Percentiles rank a stretch among this genome's conserved stretches.
Conservation (phyloP, 2,888 invertebrate genomes). For the Tyria jacobaeae region DNA sequence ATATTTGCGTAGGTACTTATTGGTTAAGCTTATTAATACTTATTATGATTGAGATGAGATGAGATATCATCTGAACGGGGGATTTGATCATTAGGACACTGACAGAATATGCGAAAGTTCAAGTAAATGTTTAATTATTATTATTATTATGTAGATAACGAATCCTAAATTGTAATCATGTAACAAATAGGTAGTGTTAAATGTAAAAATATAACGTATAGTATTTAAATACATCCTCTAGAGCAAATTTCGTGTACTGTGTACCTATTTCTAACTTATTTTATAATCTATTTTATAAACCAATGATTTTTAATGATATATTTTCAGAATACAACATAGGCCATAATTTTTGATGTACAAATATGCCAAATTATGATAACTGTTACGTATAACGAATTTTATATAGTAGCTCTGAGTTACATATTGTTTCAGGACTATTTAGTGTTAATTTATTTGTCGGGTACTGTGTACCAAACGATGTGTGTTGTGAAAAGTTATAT, state of each 20-base stretch:
- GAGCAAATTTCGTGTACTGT: constrained; percentile 68
- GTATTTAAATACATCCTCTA: constrained; percentile 71
- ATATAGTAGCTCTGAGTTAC: constrained; percentile 57
- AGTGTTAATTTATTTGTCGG: constrained; percentile 37
- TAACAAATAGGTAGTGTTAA: constrained; percentile 77
- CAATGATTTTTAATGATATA: constrained; percentile 56
- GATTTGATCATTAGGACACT: constrained; percentile 19
- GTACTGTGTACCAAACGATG: constrained; percentile 36
- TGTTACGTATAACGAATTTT: constrained; percentile 51
- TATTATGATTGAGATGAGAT: constrained; percentile 28
- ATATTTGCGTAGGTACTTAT: constrained; percentile 53
- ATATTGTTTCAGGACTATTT: constrained; percentile 39
- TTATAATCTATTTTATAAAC: constrained; percentile 62
- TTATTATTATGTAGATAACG: constrained; percentile 72
- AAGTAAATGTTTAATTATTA: constrained; percentile 53
- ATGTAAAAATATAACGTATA: constrained; percentile 73
- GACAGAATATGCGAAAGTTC: constrained; percentile 34
- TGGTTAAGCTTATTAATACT: constrained; percentile 36
- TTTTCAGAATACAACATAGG: constrained; percentile 63
- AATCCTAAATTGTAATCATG: constrained; percentile 72
- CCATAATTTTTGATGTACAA: constrained; percentile 68
- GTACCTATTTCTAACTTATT: constrained; percentile 66
- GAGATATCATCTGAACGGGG: constrained; percentile 11
- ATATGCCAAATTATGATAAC: constrained; percentile 72
- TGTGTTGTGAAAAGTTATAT: constrained; percentile 50